Evolutionary conservation across 2,888 invertebrate genomes (phyloP).

Genomic region (Catocala nupta): DNA sequence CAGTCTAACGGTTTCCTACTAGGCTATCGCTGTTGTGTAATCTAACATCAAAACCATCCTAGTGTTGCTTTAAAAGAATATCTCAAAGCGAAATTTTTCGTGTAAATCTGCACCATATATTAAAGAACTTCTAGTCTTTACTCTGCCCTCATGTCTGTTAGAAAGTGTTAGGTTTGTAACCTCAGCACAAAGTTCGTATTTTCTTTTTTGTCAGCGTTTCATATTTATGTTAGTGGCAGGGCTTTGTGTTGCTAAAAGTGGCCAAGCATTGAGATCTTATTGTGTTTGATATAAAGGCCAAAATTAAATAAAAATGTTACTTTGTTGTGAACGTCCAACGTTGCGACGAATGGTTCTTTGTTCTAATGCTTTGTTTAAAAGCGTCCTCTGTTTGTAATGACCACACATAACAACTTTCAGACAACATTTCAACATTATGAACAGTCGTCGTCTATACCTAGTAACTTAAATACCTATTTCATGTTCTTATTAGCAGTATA

Average conservation of each 20-base stretch:
- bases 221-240: slow-evolving; percentile 25
- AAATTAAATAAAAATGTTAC: slow-evolving; percentile 32
- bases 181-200: not conserved
- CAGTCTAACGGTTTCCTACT: too few species aligned
- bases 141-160: not conserved
- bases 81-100: too few species aligned
- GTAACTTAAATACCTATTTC: too few species aligned
- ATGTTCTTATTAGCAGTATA: too few species aligned
- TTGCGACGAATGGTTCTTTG: slow-evolving; percentile 37
- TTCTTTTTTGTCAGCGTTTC: slow-evolving; percentile 10
- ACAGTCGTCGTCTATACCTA: slow-evolving; percentile 8
- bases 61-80: too few species aligned
- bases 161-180: not conserved
- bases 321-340: slow-evolving; percentile 15
- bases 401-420: slow-evolving; percentile 22
- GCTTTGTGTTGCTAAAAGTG: slow-evolving; percentile 21
- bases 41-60: too few species aligned
- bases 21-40: too few species aligned
- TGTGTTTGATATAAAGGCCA: slow-evolving; percentile 24
- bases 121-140: not conserved
- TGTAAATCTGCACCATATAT: too few species aligned
- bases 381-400: slow-evolving; percentile 21
- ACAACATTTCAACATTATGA: slow-evolving; percentile 19
- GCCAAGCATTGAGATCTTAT: slow-evolving; percentile 23
- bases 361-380: slow-evolving; percentile 29